Conservation (phyloP, 1,140 invertebrate species). For the Trichonephila inaurata region DNA sequence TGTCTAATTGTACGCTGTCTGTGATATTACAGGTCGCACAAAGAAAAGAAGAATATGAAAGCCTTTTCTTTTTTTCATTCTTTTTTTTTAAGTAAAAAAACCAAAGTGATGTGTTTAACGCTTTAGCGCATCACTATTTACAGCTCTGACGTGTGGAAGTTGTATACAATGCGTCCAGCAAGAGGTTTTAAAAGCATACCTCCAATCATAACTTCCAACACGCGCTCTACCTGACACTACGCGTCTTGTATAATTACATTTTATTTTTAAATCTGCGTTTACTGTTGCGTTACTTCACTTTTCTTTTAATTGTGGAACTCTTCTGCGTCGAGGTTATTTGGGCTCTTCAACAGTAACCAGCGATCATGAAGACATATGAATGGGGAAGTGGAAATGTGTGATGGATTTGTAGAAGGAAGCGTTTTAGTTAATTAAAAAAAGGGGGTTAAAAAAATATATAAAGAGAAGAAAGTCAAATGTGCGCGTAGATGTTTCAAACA, state of each 20-base stretch:
- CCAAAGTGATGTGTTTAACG: not conserved
- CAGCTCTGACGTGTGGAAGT: not conserved
- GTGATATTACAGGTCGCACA: not conserved
- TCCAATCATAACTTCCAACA: not conserved
- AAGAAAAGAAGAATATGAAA: not conserved
- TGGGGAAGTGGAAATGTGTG: not conserved
- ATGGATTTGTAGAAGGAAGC: not conserved
- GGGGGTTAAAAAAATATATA: too few species aligned
- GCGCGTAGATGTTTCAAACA: not conserved
- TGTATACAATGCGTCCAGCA: not conserved
- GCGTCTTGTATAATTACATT: not conserved
- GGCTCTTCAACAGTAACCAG: not conserved
- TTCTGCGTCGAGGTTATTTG: not conserved
- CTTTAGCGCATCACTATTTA: not conserved
- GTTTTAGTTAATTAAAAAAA: not conserved
- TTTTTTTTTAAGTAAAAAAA: not conserved
- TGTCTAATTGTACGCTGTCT: constrained; percentile 12
- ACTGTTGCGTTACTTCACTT: not conserved
- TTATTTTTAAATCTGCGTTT: not conserved
- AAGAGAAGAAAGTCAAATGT: not conserved
- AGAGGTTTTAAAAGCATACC: not conserved
- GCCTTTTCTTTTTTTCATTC: not conserved
- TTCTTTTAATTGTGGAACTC: not conserved
- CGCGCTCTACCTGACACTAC: not conserved
- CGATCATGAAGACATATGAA: not conserved